These are phyloP conservation scores for Coregonus suidteri DNA, from an alignment of 2,797 vertebrate species.

Conservation along the genomic window DNA sequence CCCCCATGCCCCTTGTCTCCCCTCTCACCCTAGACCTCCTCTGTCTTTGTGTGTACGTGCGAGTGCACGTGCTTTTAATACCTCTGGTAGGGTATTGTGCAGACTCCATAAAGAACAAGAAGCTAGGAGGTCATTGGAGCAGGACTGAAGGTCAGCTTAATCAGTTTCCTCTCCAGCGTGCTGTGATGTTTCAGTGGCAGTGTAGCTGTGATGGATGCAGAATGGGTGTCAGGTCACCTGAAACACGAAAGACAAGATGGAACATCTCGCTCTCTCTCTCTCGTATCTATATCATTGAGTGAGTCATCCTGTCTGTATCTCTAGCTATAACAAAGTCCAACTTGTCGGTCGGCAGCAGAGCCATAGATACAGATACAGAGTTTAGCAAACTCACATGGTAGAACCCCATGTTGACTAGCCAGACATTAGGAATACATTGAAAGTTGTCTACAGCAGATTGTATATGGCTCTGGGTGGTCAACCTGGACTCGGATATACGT, in stretches of 20 bases:
- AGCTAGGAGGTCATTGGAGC: constrained; percentile 66
- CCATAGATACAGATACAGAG: no score
- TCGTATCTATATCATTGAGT: no score
- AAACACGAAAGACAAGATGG: constrained; percentile 39
- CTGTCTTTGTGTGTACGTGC: neutral
- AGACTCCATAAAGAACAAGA: constrained; percentile 78
- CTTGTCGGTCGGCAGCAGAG: no score
- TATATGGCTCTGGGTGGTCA: no score
- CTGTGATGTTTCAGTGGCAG: constrained; percentile 30
- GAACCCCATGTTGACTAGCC: no score
- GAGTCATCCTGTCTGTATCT: no score
- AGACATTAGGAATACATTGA: no score
- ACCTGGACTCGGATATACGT: no score
- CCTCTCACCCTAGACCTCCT: constrained; percentile 49
- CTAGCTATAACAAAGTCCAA: no score
- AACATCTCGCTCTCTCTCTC: neutral
- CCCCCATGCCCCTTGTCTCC: constrained; percentile 24
- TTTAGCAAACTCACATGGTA: no score
- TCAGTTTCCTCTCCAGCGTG: constrained; percentile 56
- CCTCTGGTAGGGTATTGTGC: constrained; percentile 63
- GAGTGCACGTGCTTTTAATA: neutral
- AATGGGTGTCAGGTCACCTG: constrained; percentile 35
- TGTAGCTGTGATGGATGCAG: constrained; percentile 60
- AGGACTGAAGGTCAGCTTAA: constrained; percentile 71
- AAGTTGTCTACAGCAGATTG: no score